Base-by-base conservation (phyloP, 2,113 vertebrate genomes). In the Lepisosteus oculatus region DNA sequence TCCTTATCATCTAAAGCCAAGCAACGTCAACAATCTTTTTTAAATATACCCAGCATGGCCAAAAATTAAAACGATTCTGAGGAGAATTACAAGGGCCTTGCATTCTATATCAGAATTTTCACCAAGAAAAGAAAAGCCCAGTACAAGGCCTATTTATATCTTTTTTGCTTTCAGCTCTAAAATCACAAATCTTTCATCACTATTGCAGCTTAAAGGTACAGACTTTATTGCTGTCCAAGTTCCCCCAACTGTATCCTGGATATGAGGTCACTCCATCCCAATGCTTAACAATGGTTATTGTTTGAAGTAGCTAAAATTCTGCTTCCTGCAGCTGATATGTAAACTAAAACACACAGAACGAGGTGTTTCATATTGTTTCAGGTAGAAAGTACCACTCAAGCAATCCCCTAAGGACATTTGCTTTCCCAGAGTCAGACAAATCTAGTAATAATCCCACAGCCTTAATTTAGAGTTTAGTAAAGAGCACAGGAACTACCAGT, bases 241-340 rank as follows among this genome's bases (percentile, higher is more conserved):
- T 90, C 75, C 78, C 29, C 80, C 83, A 79, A 72, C 3, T 0
- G 71, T 81, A 78, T 84, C 84, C 84, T 90, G 86, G 87, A 92
- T 92, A 87, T 93, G 89, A 94, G 90, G 89, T 93, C 90, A 91
- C 79, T 65, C 74, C 84, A 0, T 88, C 88, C 89, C 82, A 80
- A 78, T 71, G 76, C 63, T 14, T 61, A 80, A 94, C 93, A 95
- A 94, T 90, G 80, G 78, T 80, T 79, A 93, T 95, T 95, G 93
- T 94, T 92, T 76, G 90, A 93, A 93, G 85, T 90, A 83, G 87
- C 88, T 88, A 82, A 81, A 29, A 54, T 78, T 76, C 79, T 78
- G 86, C 89, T 92, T 94, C 90, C 93, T 91, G 83, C 79, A 72
- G 77, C 80, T 80, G 78, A 87, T 87, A 88, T 80, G 69, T 81